Base-by-base conservation (phyloP, 2,888 invertebrate genomes). In the Eupithecia subumbrata region DNA sequence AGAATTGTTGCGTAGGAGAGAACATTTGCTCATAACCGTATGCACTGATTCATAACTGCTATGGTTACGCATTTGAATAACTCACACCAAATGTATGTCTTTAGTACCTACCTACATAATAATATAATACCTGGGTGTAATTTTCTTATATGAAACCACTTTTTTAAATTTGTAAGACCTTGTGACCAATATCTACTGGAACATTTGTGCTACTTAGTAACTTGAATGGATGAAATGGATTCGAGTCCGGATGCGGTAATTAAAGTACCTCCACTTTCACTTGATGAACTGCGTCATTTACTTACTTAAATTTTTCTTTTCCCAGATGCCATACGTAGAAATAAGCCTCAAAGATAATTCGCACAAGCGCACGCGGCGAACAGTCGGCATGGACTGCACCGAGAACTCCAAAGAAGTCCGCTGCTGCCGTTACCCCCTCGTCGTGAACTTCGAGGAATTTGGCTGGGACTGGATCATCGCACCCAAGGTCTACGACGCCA, bases 391-490 rank as follows among this genome's bases (percentile, higher is more conserved):
- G 86, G 97, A 97, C 88, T 99, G 99, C 93, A 97, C 97, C 75
- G 98, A 98, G 84, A 96, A 96, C 82, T 96, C 96, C 14, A 95
- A 97, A 82, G 98, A 98, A 86, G 96, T 96, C 43, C 96, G 98
- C 68, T 99, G 99, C 93, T 99, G 99, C 88, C 97, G 99, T 7
- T 99, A 98, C 91, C 98, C 99, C 0, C 95, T 99, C 66, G 97
- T 97, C 18, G 98, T 99, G 22, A 98, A 99, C 95, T 99, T 99
- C 90, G 97, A 98, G 83, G 97, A 97, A 87, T 98, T 99, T 88
- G 99, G 99, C 40, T 99, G 99, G 98, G 98, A 99, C 88, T 99
- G 99, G 97, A 98, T 99, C 85, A 98, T 99, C 76, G 99, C 99
- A 0, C 99, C 99, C 0, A 98, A 98, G 86, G 96, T 97, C 78